Conservation (phyloP, 1,140 invertebrate species). For the Drosophila seguyi region DNA sequence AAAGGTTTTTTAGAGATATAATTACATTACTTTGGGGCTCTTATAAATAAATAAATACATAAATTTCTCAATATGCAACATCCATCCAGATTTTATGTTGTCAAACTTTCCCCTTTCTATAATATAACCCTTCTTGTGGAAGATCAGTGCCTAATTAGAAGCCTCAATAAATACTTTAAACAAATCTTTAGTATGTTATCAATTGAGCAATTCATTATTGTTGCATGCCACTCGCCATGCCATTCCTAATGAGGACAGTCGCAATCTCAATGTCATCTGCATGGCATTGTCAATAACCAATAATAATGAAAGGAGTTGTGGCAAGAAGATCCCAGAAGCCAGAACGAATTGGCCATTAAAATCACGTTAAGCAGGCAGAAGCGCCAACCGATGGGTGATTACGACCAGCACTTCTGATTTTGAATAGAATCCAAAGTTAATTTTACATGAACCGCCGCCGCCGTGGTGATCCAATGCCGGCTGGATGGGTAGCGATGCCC, state of each 20-base stretch:
- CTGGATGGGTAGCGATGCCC: conserved; percentile 40
- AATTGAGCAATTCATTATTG: conserved; percentile 64
- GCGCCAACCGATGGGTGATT: conserved; percentile 59
- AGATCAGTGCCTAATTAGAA: not conserved
- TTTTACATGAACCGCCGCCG: conserved; percentile 58
- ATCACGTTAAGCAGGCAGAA: conserved; percentile 75
- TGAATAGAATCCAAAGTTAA: conserved; percentile 75
- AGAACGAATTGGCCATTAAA: conserved; percentile 70
- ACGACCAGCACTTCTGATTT: conserved; percentile 71
- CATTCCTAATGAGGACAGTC: conserved; percentile 47
- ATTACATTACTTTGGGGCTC: not conserved
- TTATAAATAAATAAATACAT: no score
- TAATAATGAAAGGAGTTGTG: conserved; percentile 36
- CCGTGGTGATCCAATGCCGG: conserved; percentile 53
- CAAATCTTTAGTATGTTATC: conserved; percentile 38
- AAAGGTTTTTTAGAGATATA: not conserved
- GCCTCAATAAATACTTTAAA: not conserved
- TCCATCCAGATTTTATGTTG: not conserved
- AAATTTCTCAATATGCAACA: not conserved
- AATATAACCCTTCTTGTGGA: not conserved
- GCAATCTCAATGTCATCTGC: conserved; percentile 67
- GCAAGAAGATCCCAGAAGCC: conserved; percentile 34
- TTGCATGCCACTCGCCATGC: conserved; percentile 32
- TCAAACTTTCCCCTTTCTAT: not conserved
- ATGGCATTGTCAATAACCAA: conserved; percentile 27